Conservation (phyloP, 2,113 vertebrate genomes). For the Alectura lathami region DNA sequence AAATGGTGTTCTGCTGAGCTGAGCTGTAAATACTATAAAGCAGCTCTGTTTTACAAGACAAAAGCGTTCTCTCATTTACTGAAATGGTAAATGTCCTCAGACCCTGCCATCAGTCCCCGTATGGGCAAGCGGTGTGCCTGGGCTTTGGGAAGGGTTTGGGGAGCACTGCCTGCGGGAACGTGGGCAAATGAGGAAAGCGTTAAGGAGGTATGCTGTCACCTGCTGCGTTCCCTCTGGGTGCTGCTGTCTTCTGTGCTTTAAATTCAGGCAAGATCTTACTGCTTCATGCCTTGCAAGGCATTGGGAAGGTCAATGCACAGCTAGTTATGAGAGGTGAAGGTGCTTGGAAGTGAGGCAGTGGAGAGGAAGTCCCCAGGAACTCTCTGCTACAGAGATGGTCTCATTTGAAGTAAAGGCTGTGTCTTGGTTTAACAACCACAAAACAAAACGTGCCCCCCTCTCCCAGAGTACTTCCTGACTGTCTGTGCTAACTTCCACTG, state of each 20-base stretch:
- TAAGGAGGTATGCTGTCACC: rapidly evolving
- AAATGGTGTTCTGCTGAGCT: not conserved
- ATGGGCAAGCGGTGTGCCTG: not conserved
- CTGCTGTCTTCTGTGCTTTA: not conserved
- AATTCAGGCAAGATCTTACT: not conserved
- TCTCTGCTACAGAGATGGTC: not conserved
- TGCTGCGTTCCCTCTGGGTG: rapidly evolving
- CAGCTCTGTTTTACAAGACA: not conserved
- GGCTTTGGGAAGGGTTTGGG: not conserved
- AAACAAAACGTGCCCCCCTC: not conserved
- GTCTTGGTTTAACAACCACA: not conserved
- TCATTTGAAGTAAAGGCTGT: not conserved
- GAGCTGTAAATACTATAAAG: not conserved
- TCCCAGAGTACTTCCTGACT: not conserved
- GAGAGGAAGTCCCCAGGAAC: not conserved
- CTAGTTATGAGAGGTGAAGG: not conserved
- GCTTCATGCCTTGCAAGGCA: not conserved
- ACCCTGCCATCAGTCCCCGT: rapidly evolving
- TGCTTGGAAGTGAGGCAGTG: not conserved
- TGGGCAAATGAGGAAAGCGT: not conserved
- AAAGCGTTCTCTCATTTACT: not conserved
- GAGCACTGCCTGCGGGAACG: not conserved
- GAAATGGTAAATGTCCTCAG: not conserved
- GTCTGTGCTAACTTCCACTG: not conserved
- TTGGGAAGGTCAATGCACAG: not conserved